These are phyloP conservation scores for Iselma pallidipennis DNA, from an alignment of 2,888 invertebrate genomes.

Conservation along the genomic window DNA sequence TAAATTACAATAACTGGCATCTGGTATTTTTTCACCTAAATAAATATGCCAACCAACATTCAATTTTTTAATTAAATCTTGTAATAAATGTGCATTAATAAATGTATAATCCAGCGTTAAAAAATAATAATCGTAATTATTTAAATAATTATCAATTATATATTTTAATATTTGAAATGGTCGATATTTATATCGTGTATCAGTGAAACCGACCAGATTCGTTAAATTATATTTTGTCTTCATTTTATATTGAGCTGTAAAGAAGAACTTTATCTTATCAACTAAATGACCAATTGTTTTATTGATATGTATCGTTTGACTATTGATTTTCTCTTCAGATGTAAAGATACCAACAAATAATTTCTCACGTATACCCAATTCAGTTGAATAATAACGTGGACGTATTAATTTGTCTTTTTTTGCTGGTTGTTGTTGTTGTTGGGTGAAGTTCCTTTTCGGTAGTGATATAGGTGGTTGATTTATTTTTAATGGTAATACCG, in stretches of 20 bases:
- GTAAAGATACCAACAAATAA: slow-evolving; percentile 86
- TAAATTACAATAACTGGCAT: slow-evolving; percentile 69
- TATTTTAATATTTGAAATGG: slow-evolving; percentile 90
- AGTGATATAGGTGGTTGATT: background rate
- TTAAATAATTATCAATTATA: slow-evolving; percentile 83
- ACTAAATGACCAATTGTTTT: slow-evolving; percentile 83
- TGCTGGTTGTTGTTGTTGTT: slow-evolving; percentile 10
- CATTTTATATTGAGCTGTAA: slow-evolving; percentile 54
- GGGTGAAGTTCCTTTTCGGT: background rate
- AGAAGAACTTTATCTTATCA: slow-evolving; percentile 70
- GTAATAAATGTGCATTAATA: slow-evolving; percentile 77
- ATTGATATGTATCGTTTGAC: slow-evolving; percentile 82
- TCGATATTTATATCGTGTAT: slow-evolving; percentile 72
- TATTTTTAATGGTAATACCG: too few relatives aligned
- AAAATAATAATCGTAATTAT: slow-evolving; percentile 93
- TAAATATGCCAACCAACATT: slow-evolving; percentile 86
- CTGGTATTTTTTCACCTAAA: slow-evolving; percentile 70
- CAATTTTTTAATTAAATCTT: slow-evolving; percentile 72
- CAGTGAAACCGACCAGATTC: slow-evolving; percentile 82
- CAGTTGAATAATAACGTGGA: slow-evolving; percentile 93
- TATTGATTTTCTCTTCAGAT: slow-evolving; percentile 71
- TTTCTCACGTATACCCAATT: slow-evolving; percentile 89
- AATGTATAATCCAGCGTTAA: slow-evolving; percentile 84
- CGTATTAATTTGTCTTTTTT: slow-evolving; percentile 65
- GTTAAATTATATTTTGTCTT: slow-evolving; percentile 50